Evolutionary conservation across 1,140 invertebrate species (phyloP).

Genomic region (Dinothrombium tinctorium): DNA sequence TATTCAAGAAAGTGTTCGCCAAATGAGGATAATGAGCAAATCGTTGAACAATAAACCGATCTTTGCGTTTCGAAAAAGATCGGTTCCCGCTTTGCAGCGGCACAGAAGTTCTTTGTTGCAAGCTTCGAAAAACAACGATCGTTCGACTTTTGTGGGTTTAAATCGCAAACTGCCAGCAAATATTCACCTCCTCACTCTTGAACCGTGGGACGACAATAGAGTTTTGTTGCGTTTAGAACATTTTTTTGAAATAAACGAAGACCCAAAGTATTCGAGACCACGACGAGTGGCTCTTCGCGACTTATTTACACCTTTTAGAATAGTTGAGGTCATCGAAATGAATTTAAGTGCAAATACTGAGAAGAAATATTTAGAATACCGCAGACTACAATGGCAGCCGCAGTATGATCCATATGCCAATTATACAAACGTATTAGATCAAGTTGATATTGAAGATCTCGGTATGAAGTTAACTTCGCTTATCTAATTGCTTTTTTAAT

Average conservation of each 20-base stretch:
- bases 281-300: constrained; percentile 25
- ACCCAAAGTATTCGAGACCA: constrained; percentile 28
- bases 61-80: constrained; percentile 1
- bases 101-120: background rate
- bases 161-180: constrained; percentile 37
- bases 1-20: constrained; percentile 14
- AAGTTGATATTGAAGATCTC: constrained; percentile 1
- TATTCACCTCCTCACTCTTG: constrained; percentile 63
- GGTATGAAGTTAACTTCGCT: background rate
- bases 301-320: constrained; percentile 32
- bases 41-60: constrained; percentile 4
- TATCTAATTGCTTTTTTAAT: background rate
- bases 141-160: constrained; percentile 24
- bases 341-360: constrained; percentile 41
- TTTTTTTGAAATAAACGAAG: constrained; percentile 44
- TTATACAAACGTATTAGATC: constrained; percentile 15
- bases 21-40: constrained; percentile 9
- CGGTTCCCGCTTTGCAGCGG: constrained; percentile 8
- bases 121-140: no score
- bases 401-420: constrained; percentile 13
- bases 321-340: constrained; percentile 33
- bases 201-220: constrained; percentile 43
- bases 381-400: constrained; percentile 27
- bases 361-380: constrained; percentile 24
- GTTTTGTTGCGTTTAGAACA: constrained; percentile 65